A percentile compares a stretch with the other conserved stretches of the same genome.
These are phyloP conservation scores for Sycobia sp. DNA, from an alignment of 1,140 invertebrate genomes.

Conservation along the genomic window DNA sequence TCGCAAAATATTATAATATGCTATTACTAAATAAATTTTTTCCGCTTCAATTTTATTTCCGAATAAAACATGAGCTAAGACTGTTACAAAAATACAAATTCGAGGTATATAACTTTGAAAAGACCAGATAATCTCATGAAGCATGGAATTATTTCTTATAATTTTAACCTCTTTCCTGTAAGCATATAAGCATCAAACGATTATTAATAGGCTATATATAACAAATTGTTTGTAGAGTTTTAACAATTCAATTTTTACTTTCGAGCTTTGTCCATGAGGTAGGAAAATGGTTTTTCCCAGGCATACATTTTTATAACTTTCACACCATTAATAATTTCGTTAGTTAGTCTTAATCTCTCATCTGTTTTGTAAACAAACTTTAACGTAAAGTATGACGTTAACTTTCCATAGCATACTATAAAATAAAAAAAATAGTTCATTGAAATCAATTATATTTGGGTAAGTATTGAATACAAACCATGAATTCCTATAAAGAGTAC, in stretches of 20 bases:
- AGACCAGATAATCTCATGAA: slow-evolving; percentile 40
- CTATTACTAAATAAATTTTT: slow-evolving; percentile 75
- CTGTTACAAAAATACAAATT: slow-evolving; percentile 77
- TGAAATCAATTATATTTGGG: neutral
- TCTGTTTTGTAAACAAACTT: slow-evolving; percentile 77
- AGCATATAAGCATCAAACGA: neutral
- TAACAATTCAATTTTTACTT: slow-evolving; percentile 50
- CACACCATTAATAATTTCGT: slow-evolving; percentile 85
- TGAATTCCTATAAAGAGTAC: slow-evolving; percentile 84
- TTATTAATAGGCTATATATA: too few relatives aligned
- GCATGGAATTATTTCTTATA: slow-evolving; percentile 50
- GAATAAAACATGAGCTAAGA: slow-evolving; percentile 75
- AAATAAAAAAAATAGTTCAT: neutral
- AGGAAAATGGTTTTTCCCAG: slow-evolving; percentile 80
- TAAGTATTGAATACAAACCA: slow-evolving; percentile 60
- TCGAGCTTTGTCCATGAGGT: slow-evolving; percentile 66
- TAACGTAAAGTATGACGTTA: slow-evolving; percentile 68
- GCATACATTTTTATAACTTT: slow-evolving; percentile 91
- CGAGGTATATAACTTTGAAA: slow-evolving; percentile 77
- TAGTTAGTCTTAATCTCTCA: slow-evolving; percentile 82
- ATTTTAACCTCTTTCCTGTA: slow-evolving; percentile 55
- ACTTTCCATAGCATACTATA: slow-evolving; percentile 71
- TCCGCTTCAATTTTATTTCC: slow-evolving; percentile 73
- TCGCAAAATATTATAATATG: slow-evolving; percentile 75
- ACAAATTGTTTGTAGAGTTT: neutral